These are phyloP conservation scores for Parelbella ahira DNA, from an alignment of 2,888 invertebrate species.

Conservation along the genomic window DNA sequence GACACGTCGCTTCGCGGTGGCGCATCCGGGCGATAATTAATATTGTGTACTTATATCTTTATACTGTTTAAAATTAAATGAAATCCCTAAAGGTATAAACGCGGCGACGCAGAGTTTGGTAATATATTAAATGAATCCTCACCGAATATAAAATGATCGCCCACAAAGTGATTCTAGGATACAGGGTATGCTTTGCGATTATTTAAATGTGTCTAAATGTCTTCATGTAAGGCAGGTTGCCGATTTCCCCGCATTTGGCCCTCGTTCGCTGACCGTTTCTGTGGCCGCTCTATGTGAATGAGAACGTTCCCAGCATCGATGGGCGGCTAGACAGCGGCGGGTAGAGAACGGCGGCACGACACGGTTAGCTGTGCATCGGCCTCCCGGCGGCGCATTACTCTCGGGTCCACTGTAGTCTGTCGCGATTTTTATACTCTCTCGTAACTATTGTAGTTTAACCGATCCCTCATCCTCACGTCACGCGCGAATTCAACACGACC, in stretches of 20 bases:
- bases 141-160: constrained; percentile 79
- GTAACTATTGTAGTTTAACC: constrained; percentile 62
- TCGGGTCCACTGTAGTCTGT: constrained; percentile 75
- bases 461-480: constrained; percentile 49
- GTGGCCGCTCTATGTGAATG: constrained; percentile 27
- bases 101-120: constrained; percentile 70
- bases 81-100: constrained; percentile 62
- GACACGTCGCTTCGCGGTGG: constrained; percentile 37
- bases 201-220: constrained; percentile 86
- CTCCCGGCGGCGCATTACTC: constrained; percentile 52
- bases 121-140: constrained; percentile 70
- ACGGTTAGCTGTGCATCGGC: constrained; percentile 39
- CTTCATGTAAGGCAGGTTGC: constrained; percentile 73
- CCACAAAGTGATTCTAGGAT: constrained; percentile 91
- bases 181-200: constrained; percentile 97
- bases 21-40: constrained; percentile 51
- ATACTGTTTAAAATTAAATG: constrained; percentile 68
- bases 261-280: constrained; percentile 34
- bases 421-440: constrained; percentile 74
- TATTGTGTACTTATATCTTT: constrained; percentile 70
- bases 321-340: neutral
- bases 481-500: constrained; percentile 42
- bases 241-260: constrained; percentile 49
- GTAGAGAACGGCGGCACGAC: constrained; percentile 19
- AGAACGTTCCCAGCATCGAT: constrained; percentile 5